phyloP scores from a whole-genome alignment of 2,797 vertebrate genomes.

The Malacoctenus gilli region DNA sequence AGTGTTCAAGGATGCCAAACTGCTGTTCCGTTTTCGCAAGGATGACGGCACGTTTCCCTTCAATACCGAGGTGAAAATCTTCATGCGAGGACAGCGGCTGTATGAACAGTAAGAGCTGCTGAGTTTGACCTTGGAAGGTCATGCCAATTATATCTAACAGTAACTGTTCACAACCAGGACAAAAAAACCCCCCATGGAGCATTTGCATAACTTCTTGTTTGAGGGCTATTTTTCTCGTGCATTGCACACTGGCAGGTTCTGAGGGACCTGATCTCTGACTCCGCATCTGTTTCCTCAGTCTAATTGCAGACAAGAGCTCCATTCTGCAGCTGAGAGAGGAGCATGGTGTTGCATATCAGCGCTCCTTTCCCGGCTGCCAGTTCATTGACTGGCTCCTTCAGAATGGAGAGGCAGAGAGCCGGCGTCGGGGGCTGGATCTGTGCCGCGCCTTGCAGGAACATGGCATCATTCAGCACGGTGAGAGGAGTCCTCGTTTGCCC shows the following conservation, averaged over 20 bases:
- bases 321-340: constrained; percentile 86
- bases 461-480: constrained; percentile 89
- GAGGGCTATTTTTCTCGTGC: neutral
- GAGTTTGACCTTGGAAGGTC: constrained; percentile 20
- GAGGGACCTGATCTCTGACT: constrained; percentile 12
- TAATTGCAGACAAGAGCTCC: constrained; percentile 79
- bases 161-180: neutral
- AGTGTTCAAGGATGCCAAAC: constrained; percentile 87
- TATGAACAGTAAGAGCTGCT: constrained; percentile 85
- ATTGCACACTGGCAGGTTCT: neutral
- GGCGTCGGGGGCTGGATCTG: constrained; percentile 82
- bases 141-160: neutral
- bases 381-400: constrained; percentile 89
- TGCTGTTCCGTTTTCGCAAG: constrained; percentile 90
- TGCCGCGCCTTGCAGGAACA: constrained; percentile 85
- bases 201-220: neutral
- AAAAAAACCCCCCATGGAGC: neutral
- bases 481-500: constrained; percentile 44
- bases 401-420: constrained; percentile 83
- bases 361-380: constrained; percentile 85
- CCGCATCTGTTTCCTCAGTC: constrained; percentile 64
- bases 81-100: constrained; percentile 85
- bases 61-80: constrained; percentile 86
- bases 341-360: constrained; percentile 82
- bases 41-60: constrained; percentile 90